Percentiles rank a stretch among this genome's conserved stretches.
Evolutionary conservation across 2,888 invertebrate genomes (phyloP).

Genomic region (Leptothorax acervorum): DNA sequence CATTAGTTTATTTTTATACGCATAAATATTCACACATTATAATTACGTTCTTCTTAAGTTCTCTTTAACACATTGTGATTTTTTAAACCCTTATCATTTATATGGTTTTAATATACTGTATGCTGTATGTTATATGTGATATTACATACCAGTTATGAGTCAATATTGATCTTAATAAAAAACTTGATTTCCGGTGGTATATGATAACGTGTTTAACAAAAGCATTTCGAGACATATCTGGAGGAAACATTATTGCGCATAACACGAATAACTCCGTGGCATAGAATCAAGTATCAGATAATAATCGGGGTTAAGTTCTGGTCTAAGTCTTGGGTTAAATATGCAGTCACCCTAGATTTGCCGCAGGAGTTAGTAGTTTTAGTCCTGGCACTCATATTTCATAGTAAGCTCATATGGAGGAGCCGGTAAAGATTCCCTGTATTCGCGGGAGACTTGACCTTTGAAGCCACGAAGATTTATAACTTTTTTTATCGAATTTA

Average conservation of each 20-base stretch:
- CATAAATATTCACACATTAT: background rate
- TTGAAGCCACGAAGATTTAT: background rate
- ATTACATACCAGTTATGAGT: background rate
- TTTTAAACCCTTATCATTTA: background rate
- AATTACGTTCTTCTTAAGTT: background rate
- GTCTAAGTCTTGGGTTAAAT: constrained; percentile 48
- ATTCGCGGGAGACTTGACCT: background rate
- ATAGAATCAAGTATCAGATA: constrained; percentile 32
- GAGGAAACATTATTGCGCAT: background rate
- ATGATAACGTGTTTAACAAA: background rate
- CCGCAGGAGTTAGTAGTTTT: constrained; percentile 36
- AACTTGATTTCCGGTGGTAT: background rate
- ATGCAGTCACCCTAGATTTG: constrained; percentile 43
- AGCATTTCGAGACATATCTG: background rate
- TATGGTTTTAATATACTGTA: background rate
- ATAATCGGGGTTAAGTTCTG: constrained; percentile 46
- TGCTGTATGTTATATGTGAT: too few species aligned
- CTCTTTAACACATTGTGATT: background rate
- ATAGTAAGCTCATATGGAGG: background rate
- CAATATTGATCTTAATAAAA: background rate
- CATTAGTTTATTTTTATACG: too few species aligned
- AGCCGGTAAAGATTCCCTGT: constrained; percentile 18
- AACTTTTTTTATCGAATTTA: background rate
- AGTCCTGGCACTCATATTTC: constrained; percentile 31
- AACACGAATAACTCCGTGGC: background rate